Evolutionary conservation across 1,140 invertebrate species (phyloP).

Genomic region (Drosophila hydei): DNA sequence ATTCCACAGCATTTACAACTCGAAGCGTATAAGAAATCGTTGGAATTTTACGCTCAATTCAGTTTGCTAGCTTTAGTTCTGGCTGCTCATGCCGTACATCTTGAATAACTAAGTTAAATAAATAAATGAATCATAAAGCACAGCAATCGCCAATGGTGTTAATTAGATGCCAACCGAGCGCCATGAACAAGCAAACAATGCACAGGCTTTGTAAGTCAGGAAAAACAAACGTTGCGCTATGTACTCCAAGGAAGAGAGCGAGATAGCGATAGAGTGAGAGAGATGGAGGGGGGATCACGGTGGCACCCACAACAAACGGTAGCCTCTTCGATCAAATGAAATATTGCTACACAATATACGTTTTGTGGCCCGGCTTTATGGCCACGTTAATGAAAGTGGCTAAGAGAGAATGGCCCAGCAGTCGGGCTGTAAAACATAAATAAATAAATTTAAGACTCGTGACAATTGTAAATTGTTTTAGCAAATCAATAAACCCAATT

Average conservation of each 20-base stretch:
- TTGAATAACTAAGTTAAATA: conserved; percentile 73
- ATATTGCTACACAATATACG: conserved; percentile 78
- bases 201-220: conserved; percentile 58
- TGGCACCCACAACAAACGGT: conserved; percentile 58
- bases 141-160: conserved; percentile 27
- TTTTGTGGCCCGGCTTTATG: conserved; percentile 52
- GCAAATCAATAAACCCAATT: conserved; percentile 77
- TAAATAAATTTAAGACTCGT: conserved; percentile 78
- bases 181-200: conserved; percentile 40
- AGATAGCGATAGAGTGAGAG: neutral
- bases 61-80: conserved; percentile 59
- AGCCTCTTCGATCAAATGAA: conserved; percentile 74
- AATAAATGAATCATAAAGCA: conserved; percentile 59
- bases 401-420: conserved; percentile 5
- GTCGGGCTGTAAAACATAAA: conserved; percentile 73
- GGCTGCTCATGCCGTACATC: conserved; percentile 62
- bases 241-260: conserved; percentile 18
- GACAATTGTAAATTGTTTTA: conserved; percentile 79
- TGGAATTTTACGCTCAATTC: conserved; percentile 18
- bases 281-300: neutral
- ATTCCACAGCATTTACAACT: conserved; percentile 38
- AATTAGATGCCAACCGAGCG: conserved; percentile 56
- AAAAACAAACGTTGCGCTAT: conserved; percentile 61
- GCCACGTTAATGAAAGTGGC: conserved; percentile 64
- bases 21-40: neutral